Conservation (phyloP, 2,797 vertebrate genomes). For the Caiman crocodilus region DNA sequence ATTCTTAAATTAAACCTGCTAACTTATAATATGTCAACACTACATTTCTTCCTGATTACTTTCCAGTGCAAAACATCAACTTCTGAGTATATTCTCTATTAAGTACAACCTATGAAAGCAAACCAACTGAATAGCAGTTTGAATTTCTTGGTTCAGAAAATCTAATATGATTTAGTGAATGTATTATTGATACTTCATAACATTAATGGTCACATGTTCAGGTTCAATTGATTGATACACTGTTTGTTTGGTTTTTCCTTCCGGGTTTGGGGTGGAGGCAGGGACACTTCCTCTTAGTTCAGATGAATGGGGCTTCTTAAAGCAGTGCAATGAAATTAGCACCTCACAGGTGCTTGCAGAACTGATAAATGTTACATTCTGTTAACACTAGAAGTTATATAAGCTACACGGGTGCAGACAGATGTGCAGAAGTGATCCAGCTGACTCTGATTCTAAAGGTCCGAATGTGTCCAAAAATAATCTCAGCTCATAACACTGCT, state of each 20-base stretch:
- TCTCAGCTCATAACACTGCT: background rate
- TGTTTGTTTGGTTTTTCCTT: too few species aligned
- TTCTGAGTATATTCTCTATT: background rate
- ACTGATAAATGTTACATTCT: background rate
- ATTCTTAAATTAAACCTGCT: constrained; percentile 11
- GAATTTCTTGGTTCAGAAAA: background rate
- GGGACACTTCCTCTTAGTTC: background rate
- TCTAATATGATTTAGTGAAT: background rate
- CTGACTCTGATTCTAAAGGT: background rate
- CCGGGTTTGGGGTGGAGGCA: too few species aligned
- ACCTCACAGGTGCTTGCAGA: background rate
- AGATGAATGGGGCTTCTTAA: background rate
- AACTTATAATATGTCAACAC: background rate
- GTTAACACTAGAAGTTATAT: background rate
- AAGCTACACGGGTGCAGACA: background rate
- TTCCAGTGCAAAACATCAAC: background rate
- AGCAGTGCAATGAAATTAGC: background rate
- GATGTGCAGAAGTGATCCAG: background rate
- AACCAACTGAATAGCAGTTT: background rate
- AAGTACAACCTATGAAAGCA: background rate
- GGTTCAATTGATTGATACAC: background rate
- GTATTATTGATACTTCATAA: background rate
- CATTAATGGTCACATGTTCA: background rate
- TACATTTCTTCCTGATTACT: background rate
- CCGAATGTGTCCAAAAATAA: background rate